These are phyloP conservation scores for Carlito syrichta DNA, from an alignment of 2,113 vertebrate genomes.

Conservation along the genomic window DNA sequence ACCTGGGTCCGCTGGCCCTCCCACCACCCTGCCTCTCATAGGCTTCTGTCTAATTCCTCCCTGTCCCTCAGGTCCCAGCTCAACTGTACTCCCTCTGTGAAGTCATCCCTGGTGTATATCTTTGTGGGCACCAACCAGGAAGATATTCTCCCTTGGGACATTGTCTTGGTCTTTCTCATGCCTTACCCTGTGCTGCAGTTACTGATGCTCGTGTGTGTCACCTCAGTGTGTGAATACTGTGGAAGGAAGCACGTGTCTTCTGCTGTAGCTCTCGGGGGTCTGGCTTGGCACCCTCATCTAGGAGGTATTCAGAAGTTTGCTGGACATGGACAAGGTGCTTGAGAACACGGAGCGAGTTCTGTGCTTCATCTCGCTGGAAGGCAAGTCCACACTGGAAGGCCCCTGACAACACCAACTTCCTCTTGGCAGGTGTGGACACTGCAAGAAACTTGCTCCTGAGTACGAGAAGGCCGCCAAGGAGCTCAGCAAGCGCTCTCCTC, in stretches of 20 bases:
- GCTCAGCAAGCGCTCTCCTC: slow-evolving; percentile 87
- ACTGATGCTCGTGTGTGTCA: background rate
- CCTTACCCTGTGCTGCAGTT: background rate
- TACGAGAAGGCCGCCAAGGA: slow-evolving; percentile 96
- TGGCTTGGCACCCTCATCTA: fast-evolving
- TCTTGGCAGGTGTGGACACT: slow-evolving; percentile 94
- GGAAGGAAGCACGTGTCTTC: fast-evolving
- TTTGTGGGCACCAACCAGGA: background rate
- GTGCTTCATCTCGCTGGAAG: background rate
- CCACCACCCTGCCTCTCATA: fast-evolving
- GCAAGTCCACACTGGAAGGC: fast-evolving
- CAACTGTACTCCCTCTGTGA: background rate
- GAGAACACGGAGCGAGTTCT: background rate
- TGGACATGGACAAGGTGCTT: too few species aligned
- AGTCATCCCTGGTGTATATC: background rate
- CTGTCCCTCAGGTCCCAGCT: background rate
- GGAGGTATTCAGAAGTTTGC: fast-evolving
- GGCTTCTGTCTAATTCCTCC: background rate
- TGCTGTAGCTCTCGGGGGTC: background rate
- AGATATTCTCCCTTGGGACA: background rate
- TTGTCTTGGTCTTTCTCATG: background rate
- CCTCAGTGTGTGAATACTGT: fast-evolving
- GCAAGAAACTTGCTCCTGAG: slow-evolving; percentile 95
- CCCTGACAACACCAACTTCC: background rate
- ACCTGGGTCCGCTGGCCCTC: background rate